Conservation (phyloP, 2,113 vertebrate species). For the Macroglossus sobrinus region DNA sequence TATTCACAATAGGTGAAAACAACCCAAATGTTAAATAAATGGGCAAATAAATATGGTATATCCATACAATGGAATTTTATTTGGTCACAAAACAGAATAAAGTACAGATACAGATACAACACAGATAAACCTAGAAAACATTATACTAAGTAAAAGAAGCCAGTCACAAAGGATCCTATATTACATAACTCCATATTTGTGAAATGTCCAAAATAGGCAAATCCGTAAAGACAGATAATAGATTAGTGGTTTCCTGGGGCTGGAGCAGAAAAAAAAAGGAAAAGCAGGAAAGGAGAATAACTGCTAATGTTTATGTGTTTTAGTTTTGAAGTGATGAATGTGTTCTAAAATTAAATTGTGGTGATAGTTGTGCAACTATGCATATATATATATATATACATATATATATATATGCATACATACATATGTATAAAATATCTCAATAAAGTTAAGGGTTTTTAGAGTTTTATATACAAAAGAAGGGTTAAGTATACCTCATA, state of each 20-base stretch:
- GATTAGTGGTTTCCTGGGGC: conserved; percentile 31
- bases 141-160: conserved; percentile 17
- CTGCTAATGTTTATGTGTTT: background rate
- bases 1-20: background rate
- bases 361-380: background rate
- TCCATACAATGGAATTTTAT: background rate
- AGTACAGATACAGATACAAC: background rate
- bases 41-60: background rate
- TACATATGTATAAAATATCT: background rate
- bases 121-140: background rate
- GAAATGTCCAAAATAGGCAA: background rate
- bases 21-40: background rate
- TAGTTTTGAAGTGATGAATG: background rate
- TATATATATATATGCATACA: no score
- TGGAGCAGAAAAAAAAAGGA: background rate
- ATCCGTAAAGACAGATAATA: background rate
- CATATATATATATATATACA: no score
- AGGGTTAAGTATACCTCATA: background rate
- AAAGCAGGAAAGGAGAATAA: background rate
- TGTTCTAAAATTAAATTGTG: conserved; percentile 20
- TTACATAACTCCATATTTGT: background rate
- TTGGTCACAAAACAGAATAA: background rate
- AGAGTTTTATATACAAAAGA: background rate
- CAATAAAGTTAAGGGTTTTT: background rate
- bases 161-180: background rate